Conservation (phyloP, 2,888 invertebrate species). For the Parnassius orleans region DNA sequence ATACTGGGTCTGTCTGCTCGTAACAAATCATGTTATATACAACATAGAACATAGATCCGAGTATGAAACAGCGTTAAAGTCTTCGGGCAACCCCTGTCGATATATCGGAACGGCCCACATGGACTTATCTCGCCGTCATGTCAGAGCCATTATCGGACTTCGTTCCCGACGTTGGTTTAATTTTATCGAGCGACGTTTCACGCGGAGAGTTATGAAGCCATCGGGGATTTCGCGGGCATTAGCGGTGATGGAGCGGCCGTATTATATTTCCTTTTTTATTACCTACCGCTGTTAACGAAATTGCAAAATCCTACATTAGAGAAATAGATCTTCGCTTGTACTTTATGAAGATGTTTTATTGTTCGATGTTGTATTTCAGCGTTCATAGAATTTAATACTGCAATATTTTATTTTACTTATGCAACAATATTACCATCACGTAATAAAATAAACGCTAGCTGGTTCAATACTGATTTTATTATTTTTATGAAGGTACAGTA, state of each 20-base stretch:
- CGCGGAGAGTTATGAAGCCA: constrained; percentile 4
- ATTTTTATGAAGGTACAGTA: too few species aligned
- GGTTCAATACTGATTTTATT: too few species aligned
- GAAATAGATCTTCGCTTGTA: neutral
- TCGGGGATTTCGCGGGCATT: constrained; percentile 17
- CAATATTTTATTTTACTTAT: too few species aligned
- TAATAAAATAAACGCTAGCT: too few species aligned
- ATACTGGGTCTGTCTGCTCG: neutral
- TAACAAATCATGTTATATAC: too few species aligned
- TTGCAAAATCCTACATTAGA: neutral
- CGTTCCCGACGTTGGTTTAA: neutral
- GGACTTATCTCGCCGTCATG: neutral
- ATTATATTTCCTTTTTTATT: constrained; percentile 14
- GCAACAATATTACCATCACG: too few species aligned
- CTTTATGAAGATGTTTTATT: too few species aligned
- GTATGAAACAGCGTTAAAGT: neutral
- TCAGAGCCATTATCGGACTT: neutral
- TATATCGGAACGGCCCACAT: neutral
- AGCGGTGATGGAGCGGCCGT: constrained; percentile 17
- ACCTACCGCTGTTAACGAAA: constrained; percentile 8
- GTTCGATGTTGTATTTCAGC: too few species aligned
- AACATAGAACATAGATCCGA: neutral
- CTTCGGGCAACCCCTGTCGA: neutral
- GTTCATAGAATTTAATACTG: too few species aligned
- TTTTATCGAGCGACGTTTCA: constrained; percentile 5